Percentiles rank a stretch among this genome's conserved stretches.
phyloP scores from a whole-genome alignment of 2,797 vertebrate genomes.

The Dipus sagitta region DNA sequence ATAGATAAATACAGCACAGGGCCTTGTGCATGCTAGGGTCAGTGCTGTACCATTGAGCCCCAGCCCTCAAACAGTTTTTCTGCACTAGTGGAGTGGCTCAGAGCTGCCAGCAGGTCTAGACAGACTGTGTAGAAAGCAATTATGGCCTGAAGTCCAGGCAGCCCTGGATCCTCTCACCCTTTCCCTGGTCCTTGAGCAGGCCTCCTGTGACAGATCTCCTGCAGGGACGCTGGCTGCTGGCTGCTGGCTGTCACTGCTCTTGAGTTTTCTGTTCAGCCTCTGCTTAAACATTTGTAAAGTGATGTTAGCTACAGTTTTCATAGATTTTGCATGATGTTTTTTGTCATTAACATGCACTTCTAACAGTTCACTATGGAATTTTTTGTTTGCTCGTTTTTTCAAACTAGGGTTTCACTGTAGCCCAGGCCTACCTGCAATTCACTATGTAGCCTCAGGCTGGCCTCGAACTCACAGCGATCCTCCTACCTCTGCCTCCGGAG shows the following conservation, averaged over 20 bases:
- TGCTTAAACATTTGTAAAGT: too few species aligned
- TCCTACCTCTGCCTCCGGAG: too few species aligned
- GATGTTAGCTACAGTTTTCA: not conserved
- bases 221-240: too few species aligned
- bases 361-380: too few species aligned
- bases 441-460: too few species aligned
- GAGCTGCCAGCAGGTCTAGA: not conserved
- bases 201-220: too few species aligned
- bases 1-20: not conserved
- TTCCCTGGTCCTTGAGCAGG: not conserved
- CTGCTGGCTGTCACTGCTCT: not conserved
- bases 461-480: too few species aligned
- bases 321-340: not conserved
- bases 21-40: not conserved
- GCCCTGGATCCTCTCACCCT: too few species aligned
- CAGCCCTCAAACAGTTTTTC: not conserved
- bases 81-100: not conserved
- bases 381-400: too few species aligned
- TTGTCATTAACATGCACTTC: not conserved
- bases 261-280: too few species aligned
- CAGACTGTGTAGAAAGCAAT: not conserved
- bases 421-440: too few species aligned
- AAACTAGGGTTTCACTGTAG: not conserved
- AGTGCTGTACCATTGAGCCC: not conserved
- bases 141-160: not conserved